Evolutionary conservation across 2,113 vertebrate genomes (phyloP).

Genomic region (Ageneiosus marmoratus): DNA sequence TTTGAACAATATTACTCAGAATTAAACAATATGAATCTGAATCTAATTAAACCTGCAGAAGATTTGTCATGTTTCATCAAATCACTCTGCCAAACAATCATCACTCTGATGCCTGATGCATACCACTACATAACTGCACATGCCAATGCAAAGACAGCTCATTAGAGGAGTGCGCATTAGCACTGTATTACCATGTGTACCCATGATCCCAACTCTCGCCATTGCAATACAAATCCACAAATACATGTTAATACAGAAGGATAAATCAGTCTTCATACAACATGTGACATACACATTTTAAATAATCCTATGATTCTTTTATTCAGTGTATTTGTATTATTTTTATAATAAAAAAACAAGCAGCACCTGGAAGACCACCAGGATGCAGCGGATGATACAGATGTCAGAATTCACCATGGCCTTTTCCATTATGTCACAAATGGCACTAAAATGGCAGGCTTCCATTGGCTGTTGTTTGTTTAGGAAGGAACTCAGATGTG

Average conservation of each 20-base stretch:
- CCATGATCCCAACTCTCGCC: background rate
- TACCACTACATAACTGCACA: background rate
- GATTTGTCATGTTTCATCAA: background rate
- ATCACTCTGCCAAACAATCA: background rate
- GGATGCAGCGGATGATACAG: slow-evolving; percentile 94
- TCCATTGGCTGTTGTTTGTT: slow-evolving; percentile 96
- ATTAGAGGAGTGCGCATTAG: background rate
- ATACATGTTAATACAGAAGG: background rate
- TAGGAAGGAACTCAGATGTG: slow-evolving; percentile 85
- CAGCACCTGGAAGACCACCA: slow-evolving; percentile 94
- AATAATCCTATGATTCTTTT: background rate
- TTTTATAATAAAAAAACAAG: background rate
- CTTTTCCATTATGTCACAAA: slow-evolving; percentile 98
- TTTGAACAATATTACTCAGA: background rate
- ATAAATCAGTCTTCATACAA: background rate
- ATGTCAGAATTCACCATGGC: slow-evolving; percentile 96
- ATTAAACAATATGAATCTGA: background rate
- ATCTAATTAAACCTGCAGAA: background rate
- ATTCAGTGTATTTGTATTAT: background rate
- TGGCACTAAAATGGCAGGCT: slow-evolving; percentile 92
- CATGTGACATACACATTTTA: background rate
- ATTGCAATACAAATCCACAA: background rate
- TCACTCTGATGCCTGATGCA: background rate
- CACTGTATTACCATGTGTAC: background rate
- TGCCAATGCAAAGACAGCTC: background rate